Base-by-base conservation (phyloP, 2,888 invertebrate genomes). In the Germaria angustata region DNA sequence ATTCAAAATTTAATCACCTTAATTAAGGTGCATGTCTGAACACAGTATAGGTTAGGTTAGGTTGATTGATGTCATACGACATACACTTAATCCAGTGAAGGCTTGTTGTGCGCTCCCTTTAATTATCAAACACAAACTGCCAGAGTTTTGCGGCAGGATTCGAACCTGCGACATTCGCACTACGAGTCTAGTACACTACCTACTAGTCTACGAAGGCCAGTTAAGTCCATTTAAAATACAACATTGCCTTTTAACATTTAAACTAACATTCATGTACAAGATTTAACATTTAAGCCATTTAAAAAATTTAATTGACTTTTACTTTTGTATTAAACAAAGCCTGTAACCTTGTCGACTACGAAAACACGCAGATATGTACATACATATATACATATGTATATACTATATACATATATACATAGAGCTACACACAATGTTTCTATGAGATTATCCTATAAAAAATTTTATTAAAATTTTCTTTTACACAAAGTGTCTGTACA, bases 251-350 rank as follows among this genome's bases (percentile, higher is more conserved):
- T n/a, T n/a, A 61, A 24, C 24, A 17, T 13, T 22, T 24, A 7
- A 9, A 20, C 17, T 9, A 22, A 36, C 34, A 28, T 1, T 51
- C 11, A 24, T 51, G 39, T 11, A 1, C 51, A 51, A 5, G 13
- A n/a, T 49, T 39, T 49, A 39, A 49, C 20, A 39, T 41, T 46
- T 46, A 32, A 71, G 24, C 15, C 20, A 20, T 51, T 39, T 44
- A 69, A 69, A 22, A 49, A 49, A 6, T 46, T 36, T 63, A 78
- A 61, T 46, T 72, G 71, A 65, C 78, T 72, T 71, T 78, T 78
- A 71, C 78, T 78, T 72, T 73, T 53, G 34, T 28, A 13, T 17
- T 20, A 13, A 65, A 71, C 28, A 78, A 71, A 69, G 49, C 5
- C 7, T 34, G 15, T 20, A 69, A 69, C 68, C 59, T 69, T 78